Evolutionary conservation across 2,888 invertebrate species (phyloP).

Genomic region (Apotomis turbidana): DNA sequence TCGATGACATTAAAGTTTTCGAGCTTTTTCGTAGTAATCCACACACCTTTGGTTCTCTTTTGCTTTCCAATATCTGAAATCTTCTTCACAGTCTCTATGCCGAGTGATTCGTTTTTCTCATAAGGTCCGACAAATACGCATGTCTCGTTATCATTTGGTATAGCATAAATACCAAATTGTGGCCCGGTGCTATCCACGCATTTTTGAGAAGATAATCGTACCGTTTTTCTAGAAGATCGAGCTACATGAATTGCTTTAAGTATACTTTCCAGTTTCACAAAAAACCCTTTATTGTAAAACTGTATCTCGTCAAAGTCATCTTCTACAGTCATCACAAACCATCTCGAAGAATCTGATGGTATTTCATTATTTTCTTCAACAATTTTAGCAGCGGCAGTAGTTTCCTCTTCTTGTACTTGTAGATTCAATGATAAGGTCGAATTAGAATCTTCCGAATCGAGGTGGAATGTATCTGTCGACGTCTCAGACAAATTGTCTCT

Average conservation of each 20-base stretch:
- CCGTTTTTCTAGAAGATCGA: slow-evolving; percentile 73
- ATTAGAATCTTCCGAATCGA: slow-evolving; percentile 34
- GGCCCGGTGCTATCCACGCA: slow-evolving; percentile 55
- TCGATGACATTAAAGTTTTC: slow-evolving; percentile 71
- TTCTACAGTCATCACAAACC: slow-evolving; percentile 83
- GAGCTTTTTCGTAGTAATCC: slow-evolving; percentile 71
- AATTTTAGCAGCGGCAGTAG: slow-evolving; percentile 12
- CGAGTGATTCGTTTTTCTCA: slow-evolving; percentile 67
- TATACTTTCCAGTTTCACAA: slow-evolving; percentile 81
- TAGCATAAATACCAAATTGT: slow-evolving; percentile 76
- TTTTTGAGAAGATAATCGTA: slow-evolving; percentile 72
- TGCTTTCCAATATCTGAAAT: slow-evolving; percentile 46
- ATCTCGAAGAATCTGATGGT: slow-evolving; percentile 65
- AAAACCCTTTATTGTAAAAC: slow-evolving; percentile 78
- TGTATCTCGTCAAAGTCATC: slow-evolving; percentile 81
- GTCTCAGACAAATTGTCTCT: slow-evolving; percentile 22
- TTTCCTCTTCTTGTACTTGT: slow-evolving; percentile 17
- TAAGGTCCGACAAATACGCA: slow-evolving; percentile 77
- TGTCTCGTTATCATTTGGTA: slow-evolving; percentile 63
- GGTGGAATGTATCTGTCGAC: background rate
- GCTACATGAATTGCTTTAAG: slow-evolving; percentile 77
- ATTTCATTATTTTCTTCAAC: slow-evolving; percentile 3
- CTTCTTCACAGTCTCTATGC: slow-evolving; percentile 70
- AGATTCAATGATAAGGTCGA: slow-evolving; percentile 1
- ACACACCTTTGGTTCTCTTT: slow-evolving; percentile 67